Base-by-base conservation (phyloP, 1,140 invertebrate species). In the Sarcophaga peregrina region DNA sequence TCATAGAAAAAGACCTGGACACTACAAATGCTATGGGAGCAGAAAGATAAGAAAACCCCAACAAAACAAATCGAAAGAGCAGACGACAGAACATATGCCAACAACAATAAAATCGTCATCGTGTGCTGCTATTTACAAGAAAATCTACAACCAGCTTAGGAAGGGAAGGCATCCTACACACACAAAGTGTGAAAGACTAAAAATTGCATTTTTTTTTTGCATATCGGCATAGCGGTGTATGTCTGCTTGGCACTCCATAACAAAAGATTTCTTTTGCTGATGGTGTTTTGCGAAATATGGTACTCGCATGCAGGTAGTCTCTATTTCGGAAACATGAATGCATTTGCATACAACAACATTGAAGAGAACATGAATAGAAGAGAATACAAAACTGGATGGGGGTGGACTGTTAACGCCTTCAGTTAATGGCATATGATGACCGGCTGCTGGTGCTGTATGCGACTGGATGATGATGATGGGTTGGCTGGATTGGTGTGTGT, bases 41-140 rank as follows among this genome's bases (percentile, higher is more conserved):
- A 68, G 62, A 68, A 68, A 68, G 62, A 68, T 68, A 68, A 68
- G n/a, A 68, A 68, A 68, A 68, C n/a, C 8, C 62, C 62, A 68
- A 37, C 62, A 68, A n/a, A 68, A 68, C 62, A 68, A 20, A 68
- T 68, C n/a, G 62, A 68, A 68, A 68, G 25, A 37, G 15, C 62
- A 68, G 62, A 68, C 54, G 54, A 58, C 11, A 6, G 4, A 62
- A 68, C 62, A 68, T 68, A 68, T 68, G 62, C 62, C 25, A 52
- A 52, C 13, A 52, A 52, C 8, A 52, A 52, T 52, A 13, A 10
- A 37, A 52, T 52, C 9, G 50, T 5, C 8, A 52, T 10, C 8
- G 50, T 6, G 48, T 52, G 1, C 50, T 52, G 50, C 13, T 52
- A 52, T 52, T 15, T n/a, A 58, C 54, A 58, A 58, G 11, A 37